Evolutionary conservation across 1,140 invertebrate species (phyloP), one percentile per base, ranked within the genome.

Genomic region (Glomeris maerens): DNA sequence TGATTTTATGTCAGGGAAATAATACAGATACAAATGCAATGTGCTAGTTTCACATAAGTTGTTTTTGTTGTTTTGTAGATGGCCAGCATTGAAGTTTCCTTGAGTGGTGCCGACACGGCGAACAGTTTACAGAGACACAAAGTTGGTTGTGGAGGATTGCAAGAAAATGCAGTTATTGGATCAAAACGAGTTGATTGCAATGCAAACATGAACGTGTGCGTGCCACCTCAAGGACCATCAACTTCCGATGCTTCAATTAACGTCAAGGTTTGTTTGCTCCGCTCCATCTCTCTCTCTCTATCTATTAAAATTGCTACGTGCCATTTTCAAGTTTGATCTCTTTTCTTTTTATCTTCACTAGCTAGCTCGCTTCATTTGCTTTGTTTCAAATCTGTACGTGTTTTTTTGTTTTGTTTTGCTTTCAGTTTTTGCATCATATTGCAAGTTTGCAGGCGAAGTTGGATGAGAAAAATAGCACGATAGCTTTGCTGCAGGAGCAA

Each of bases 61-160:
- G n/a, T n/a, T n/a, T n/a, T n/a, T n/a, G n/a, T n/a, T n/a, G n/a
- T 49, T 23, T 69, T 70, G 23, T 61, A 85, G 83, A 87, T 87
- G 83, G 83, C 83, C 27, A 84, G 76, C 56, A 85, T 87, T 55
- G 83, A 85, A 63, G 82, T 85, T 40, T 87, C 83, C 0, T 66
- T 87, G 50, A 63, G 45, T 27, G 29, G 20, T 27, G 17, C 10
- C 21, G 7, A 42, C 23, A 10, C 13, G 31, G 20, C 10, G 10
- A 36, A 36, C 13, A 36, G 10, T 13, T 13, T 10, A n/a, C 13
- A 36, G 20, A 36, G 10, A 13, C 31, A 13, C 13, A 13, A 36
- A 36, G 20, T 36, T 36, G 31, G 10, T 13, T 20, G 31, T 36
- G 10, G 10, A 13, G 10, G 10, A n/a, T 36, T 36, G 20, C 31